Evolutionary conservation across 1,140 invertebrate species (phyloP).

Genomic region (Pseudomyrmex concolor): DNA sequence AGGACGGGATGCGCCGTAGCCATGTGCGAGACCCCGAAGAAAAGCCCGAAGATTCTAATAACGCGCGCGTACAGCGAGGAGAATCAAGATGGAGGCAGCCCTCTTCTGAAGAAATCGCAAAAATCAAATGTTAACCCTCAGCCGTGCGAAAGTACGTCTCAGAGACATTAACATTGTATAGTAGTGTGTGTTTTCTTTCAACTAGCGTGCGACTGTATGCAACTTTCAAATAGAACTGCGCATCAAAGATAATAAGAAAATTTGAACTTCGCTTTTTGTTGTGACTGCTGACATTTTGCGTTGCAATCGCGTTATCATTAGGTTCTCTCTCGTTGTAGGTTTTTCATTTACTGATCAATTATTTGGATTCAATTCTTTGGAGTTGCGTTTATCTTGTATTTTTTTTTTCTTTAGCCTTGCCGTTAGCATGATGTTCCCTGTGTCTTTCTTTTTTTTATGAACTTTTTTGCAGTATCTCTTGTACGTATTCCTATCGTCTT

Average conservation of each 20-base stretch:
- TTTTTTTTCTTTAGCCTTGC: too few species aligned
- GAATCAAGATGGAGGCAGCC: conserved; percentile 82
- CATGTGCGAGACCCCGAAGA: conserved; percentile 80
- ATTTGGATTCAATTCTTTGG: too few species aligned
- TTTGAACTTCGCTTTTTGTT: background rate
- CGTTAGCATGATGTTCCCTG: too few species aligned
- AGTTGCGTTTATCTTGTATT: too few species aligned
- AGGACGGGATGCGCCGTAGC: conserved; percentile 63
- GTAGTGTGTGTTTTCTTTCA: conserved; percentile 9
- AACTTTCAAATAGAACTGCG: background rate
- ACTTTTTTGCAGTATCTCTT: too few species aligned
- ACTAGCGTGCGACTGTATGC: background rate
- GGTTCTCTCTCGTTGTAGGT: too few species aligned
- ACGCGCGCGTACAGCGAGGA: conserved; percentile 90
- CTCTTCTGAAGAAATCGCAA: conserved; percentile 74
- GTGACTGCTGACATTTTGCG: too few species aligned
- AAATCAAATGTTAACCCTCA: conserved; percentile 62
- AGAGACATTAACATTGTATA: conserved; percentile 16
- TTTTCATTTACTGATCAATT: too few species aligned
- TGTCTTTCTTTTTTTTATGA: too few species aligned
- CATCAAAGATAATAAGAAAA: background rate
- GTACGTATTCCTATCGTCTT: background rate
- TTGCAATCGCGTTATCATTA: too few species aligned
- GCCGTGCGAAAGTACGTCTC: conserved; percentile 77
- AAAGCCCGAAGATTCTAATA: conserved; percentile 89